Evolutionary conservation across 2,888 invertebrate genomes (phyloP).

Genomic region (Siphonodentalium dalli): DNA sequence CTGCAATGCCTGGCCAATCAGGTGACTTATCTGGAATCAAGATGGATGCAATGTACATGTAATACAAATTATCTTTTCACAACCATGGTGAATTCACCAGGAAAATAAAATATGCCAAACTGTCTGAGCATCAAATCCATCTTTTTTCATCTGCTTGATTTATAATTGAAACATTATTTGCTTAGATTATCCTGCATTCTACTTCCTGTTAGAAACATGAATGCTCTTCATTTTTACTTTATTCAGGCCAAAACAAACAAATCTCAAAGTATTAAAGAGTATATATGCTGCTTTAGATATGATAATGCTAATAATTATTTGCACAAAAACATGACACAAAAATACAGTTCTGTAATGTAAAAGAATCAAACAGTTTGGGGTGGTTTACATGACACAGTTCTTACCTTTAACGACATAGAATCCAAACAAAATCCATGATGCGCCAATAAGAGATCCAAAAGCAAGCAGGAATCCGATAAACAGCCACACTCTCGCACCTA

Average conservation of each 20-base stretch:
- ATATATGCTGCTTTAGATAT: not conserved
- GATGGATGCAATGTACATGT: too few relatives aligned
- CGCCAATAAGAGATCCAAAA: slow-evolving; percentile 93
- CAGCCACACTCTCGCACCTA: slow-evolving; percentile 85
- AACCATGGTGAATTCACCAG: too few relatives aligned
- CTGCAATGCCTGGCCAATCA: slow-evolving; percentile 78
- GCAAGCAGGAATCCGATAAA: slow-evolving; percentile 96
- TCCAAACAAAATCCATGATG: slow-evolving; percentile 94
- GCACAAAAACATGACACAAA: not conserved
- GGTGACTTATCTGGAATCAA: slow-evolving; percentile 38
- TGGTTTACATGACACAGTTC: not conserved
- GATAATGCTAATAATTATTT: not conserved
- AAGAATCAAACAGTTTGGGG: not conserved
- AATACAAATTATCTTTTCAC: too few relatives aligned
- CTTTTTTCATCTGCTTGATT: too few relatives aligned
- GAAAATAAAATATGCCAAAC: too few relatives aligned
- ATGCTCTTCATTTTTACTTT: too few relatives aligned
- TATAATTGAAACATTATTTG: too few relatives aligned
- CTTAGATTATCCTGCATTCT: too few relatives aligned
- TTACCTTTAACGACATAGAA: slow-evolving; percentile 71
- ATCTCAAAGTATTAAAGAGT: not conserved
- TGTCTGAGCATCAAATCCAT: too few relatives aligned
- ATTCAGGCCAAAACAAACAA: too few relatives aligned
- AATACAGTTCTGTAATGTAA: too few relatives aligned
- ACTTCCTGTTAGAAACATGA: too few relatives aligned